Conservation (phyloP, 2,888 invertebrate species). For the Ophion slaviceki region DNA sequence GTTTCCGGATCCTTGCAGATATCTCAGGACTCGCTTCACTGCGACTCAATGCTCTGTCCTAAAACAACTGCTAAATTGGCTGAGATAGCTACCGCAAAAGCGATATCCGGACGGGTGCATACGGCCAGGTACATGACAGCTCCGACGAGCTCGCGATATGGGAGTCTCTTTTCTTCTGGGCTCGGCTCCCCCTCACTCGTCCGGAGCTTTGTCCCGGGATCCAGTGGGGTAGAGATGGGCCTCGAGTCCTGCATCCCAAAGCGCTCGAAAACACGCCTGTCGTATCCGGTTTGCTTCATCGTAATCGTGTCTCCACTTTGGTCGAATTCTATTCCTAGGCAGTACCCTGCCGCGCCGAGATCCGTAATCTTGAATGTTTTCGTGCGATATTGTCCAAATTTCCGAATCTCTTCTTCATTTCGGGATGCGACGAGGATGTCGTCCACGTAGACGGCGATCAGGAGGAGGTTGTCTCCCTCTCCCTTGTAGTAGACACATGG, state of each 20-base stretch:
- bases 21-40: neutral
- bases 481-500: neutral
- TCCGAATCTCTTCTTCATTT: neutral
- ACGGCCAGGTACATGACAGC: too few species aligned
- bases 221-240: neutral
- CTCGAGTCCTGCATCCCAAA: neutral
- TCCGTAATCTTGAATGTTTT: neutral
- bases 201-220: neutral
- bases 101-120: too few species aligned
- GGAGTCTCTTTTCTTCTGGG: too few species aligned
- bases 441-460: neutral
- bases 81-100: too few species aligned
- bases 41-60: neutral
- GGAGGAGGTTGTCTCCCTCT: neutral
- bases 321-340: slow-evolving; percentile 31
- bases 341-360: neutral
- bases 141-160: too few species aligned
- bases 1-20: neutral
- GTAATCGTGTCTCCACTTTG: neutral
- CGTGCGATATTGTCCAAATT: neutral
- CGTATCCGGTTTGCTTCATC: slow-evolving; percentile 12
- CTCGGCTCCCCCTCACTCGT: neutral
- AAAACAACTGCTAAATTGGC: neutral
- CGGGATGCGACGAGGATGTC: too few species aligned
- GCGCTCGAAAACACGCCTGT: slow-evolving; percentile 11